Evolutionary conservation across 1,140 invertebrate genomes (phyloP).

Genomic region (Aphelenchoides besseyi): DNA sequence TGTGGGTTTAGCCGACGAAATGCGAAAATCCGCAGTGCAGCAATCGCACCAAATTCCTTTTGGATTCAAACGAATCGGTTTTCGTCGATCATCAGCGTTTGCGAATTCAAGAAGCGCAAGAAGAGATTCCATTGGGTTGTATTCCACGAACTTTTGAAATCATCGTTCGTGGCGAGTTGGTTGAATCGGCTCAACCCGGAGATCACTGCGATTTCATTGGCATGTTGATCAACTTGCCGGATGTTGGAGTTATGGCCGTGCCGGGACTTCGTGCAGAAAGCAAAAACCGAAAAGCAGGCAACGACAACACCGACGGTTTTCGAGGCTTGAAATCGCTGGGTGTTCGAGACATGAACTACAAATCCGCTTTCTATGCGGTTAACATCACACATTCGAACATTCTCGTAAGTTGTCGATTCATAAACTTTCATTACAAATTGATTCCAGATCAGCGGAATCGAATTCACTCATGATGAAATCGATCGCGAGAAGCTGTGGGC

Average conservation of each 20-base stretch:
- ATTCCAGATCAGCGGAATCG: constrained; percentile 66
- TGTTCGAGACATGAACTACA: constrained; percentile 89
- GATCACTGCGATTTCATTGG: constrained; percentile 90
- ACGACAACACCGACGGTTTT: constrained; percentile 80
- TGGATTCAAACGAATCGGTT: constrained; percentile 86
- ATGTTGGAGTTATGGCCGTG: constrained; percentile 79
- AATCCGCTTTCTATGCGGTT: constrained; percentile 89
- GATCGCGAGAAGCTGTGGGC: constrained; percentile 86
- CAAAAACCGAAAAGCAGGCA: constrained; percentile 56
- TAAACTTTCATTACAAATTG: constrained; percentile 13
- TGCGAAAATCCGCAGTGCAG: constrained; percentile 82
- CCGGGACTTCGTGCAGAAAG: constrained; percentile 68
- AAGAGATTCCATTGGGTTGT: constrained; percentile 89
- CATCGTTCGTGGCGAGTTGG: constrained; percentile 88
- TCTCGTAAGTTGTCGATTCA: constrained; percentile 29
- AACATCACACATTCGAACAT: constrained; percentile 78
- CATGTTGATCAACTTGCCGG: constrained; percentile 93
- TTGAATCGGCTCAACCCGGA: constrained; percentile 88
- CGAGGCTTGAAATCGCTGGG: constrained; percentile 86
- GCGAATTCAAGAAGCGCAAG: constrained; percentile 94
- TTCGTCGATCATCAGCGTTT: constrained; percentile 99
- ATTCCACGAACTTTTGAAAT: constrained; percentile 93
- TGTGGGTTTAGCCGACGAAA: constrained; percentile 76
- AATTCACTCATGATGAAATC: constrained; percentile 72
- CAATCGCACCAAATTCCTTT: constrained; percentile 81